Base-by-base conservation (phyloP, 2,888 invertebrate species). In the Trissoscelio sp. region DNA sequence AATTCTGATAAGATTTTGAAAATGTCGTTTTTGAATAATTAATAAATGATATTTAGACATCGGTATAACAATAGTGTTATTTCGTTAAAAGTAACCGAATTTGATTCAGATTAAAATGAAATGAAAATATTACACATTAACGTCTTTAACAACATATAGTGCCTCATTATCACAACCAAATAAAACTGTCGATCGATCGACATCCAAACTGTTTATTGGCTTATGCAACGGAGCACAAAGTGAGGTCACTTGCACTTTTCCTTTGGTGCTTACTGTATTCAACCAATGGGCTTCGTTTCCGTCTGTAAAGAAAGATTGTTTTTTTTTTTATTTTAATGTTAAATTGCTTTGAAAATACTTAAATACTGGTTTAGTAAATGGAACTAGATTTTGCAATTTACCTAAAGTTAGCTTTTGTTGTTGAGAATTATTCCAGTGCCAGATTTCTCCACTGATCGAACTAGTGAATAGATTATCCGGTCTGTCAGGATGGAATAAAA, bases 121-220 rank as follows among this genome's bases (percentile, higher is more conserved):
- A 11, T 3, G 16, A 42, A 44, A 46, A 24, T 6, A 16, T 88
- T 85, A 91, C 44, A 91, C 82, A 64, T 84, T 78, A 64, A 94
- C 92, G 91, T 95, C 94, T 89, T 94, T 94, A 77, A 97, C 93
- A 51, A 96, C 92, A 92, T 97, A 97, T 85, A 98, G 92, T 22
- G 97, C 97, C 92, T 98, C 98, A 90, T 96, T 96, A 88, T 98
- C 97, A 84, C 96, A 95, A 1, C 97, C 97, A 91, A 96, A 97
- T 28, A 98, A 91, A 55, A 97, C 92, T 83, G 94, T 95, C 51
- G 94, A 94, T 84, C 94, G 94, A 85, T 95, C 94, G 67, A 97
- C 94, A 92, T 97, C 96, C 57, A 98, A 92, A 20, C 95, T 94
- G 89, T 98, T 98, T 42, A 98, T 94, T 0, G 97, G 93, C 88